Evolutionary conservation across 2,888 invertebrate species (phyloP).

Genomic region (Chalcis sispes): DNA sequence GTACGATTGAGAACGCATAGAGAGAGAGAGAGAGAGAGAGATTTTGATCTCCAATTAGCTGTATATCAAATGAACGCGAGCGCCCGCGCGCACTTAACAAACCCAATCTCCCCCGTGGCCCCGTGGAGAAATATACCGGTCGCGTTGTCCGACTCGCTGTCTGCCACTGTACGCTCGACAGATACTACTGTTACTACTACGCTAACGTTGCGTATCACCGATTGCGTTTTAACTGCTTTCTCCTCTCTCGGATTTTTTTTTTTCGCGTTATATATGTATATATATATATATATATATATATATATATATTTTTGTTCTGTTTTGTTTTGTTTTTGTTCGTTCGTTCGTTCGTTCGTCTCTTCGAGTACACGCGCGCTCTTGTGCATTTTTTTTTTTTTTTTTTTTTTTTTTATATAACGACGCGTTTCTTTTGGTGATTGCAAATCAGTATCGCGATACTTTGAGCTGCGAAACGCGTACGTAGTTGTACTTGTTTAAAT

Average conservation of each 20-base stretch:
- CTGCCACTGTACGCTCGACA: too few species aligned
- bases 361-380: too few species aligned
- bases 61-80: conserved; percentile 73
- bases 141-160: too few species aligned
- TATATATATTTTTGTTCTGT: too few species aligned
- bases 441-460: too few species aligned
- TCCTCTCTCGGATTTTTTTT: neutral
- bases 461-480: too few species aligned
- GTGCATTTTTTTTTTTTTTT: neutral
- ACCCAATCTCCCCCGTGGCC: conserved; percentile 8
- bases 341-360: too few species aligned
- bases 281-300: too few species aligned
- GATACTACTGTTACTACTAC: neutral
- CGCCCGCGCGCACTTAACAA: conserved; percentile 32
- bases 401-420: neutral
- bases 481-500: too few species aligned
- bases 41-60: conserved; percentile 75
- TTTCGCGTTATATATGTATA: too few species aligned
- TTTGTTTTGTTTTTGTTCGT: too few species aligned
- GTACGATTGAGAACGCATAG: conserved; percentile 4
- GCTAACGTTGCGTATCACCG: neutral
- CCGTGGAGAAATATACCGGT: conserved; percentile 5
- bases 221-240: conserved; percentile 30
- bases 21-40: neutral
- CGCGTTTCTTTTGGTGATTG: too few species aligned